Base-by-base conservation (phyloP, 1,140 invertebrate species). In the Neodiprion lecontei region DNA sequence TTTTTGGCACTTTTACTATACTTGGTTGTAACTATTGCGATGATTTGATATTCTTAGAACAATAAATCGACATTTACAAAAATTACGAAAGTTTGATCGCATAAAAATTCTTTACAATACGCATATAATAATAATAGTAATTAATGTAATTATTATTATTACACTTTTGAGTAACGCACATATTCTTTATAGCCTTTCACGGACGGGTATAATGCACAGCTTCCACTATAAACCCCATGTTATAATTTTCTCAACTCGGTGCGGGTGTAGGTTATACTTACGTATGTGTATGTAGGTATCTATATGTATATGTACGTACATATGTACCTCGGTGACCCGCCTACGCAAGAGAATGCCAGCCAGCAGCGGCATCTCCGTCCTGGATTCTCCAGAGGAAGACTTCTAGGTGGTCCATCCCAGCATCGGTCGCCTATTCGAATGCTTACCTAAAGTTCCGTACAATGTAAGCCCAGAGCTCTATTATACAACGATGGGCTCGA, bases 321-420 rank as follows among this genome's bases (percentile, higher is more conserved):
- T 40, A n/a, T 61, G 53, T 61, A 61, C n/a, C 53, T 61, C 11
- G 11, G 2, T 61, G 53, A 61, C 53, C 53, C 53, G 53, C 53
- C 53, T 61, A 61, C 53, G 53, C 53, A 61, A 61, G 53, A 61
- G 53, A 61, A 61, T 61, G 53, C 53, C 53, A 61, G 53, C 53
- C 53, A n/a, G 8, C 11, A 61, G 53, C 53, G n/a, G 53, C 53
- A 61, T 61, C 53, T n/a, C 53, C 53, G 53, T 11, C 53, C 53
- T 61, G 11, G 53, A 61, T 61, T 61, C 53, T 61, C 11, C 11
- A n/a, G 53, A n/a, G 53, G 53, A 61, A 61, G n/a, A 61, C 53
- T 61, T 61, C 53, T 61, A 61, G 53, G 53, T 61, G 53, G 53
- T 61, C 53, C 53, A n/a, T 61, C 11, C 53, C 53, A 61, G 11